Evolutionary conservation across 2,797 vertebrate genomes (phyloP).

Genomic region (Peromyscus melanophrys): DNA sequence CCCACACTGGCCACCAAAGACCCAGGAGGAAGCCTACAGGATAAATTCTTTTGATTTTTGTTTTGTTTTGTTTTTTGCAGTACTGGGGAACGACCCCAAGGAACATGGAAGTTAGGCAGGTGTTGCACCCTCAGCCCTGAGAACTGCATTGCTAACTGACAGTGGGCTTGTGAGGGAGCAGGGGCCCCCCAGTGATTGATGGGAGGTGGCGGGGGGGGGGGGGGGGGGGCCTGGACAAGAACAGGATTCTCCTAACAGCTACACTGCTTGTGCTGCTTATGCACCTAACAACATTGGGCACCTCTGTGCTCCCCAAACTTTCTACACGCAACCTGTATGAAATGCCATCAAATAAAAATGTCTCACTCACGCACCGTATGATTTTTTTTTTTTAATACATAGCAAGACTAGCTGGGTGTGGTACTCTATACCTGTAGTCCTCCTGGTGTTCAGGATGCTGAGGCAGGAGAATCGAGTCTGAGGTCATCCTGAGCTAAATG

Average conservation of each 20-base stretch:
- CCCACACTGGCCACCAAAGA: neutral
- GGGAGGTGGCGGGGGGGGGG: neutral
- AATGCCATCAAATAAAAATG: constrained; percentile 21
- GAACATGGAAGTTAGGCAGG: neutral
- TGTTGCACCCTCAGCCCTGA: neutral
- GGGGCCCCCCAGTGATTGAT: neutral
- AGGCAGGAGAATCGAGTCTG: neutral
- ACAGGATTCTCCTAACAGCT: neutral
- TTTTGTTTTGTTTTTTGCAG: neutral
- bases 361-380: neutral
- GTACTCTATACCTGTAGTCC: neutral
- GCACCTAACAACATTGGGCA: neutral
- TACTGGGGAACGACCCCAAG: neutral
- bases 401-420: neutral
- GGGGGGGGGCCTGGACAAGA: neutral
- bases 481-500: neutral
- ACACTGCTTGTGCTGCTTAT: neutral
- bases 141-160: neutral
- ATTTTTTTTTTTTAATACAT: neutral
- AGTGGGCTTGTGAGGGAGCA: neutral
- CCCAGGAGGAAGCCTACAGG: neutral
- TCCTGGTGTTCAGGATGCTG: too few relatives aligned
- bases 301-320: neutral
- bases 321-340: neutral
- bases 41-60: neutral